Conservation (phyloP, 2,113 vertebrate genomes). For the Hippolais icterina region DNA sequence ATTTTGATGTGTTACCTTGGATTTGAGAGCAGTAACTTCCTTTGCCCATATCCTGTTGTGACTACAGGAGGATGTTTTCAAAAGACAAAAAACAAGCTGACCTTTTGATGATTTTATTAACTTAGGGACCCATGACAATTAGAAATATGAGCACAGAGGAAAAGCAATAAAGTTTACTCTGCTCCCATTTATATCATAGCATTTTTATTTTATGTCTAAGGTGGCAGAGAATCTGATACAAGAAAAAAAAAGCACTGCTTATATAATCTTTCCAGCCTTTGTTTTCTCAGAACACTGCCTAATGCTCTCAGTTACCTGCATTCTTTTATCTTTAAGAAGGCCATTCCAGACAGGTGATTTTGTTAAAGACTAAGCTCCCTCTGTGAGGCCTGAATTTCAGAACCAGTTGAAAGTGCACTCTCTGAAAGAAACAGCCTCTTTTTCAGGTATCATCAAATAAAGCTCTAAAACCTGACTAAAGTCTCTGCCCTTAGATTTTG, state of each 20-base stretch:
- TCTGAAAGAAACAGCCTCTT: background rate
- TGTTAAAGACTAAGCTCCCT: background rate
- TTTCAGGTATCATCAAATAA: background rate
- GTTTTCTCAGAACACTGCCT: background rate
- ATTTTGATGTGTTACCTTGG: constrained; percentile 7
- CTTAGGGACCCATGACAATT: constrained; percentile 30
- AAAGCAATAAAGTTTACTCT: background rate
- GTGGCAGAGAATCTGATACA: background rate
- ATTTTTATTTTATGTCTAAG: constrained; percentile 1
- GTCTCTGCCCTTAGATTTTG: background rate
- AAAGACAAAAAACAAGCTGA: background rate
- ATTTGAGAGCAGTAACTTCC: background rate
- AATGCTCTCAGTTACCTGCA: background rate
- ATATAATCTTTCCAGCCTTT: background rate
- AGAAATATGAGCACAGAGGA: constrained; percentile 27
- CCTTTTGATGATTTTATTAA: constrained; percentile 49
- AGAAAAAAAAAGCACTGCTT: background rate
- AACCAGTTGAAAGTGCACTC: background rate
- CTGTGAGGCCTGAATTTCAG: background rate
- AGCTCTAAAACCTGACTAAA: background rate
- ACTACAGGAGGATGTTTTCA: background rate
- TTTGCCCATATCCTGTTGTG: constrained; percentile 1
- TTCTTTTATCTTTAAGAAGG: background rate
- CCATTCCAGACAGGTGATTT: background rate
- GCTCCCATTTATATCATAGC: background rate